phyloP scores from a whole-genome alignment of 1,140 invertebrate genomes.

The Calliopsis andreniformis region DNA sequence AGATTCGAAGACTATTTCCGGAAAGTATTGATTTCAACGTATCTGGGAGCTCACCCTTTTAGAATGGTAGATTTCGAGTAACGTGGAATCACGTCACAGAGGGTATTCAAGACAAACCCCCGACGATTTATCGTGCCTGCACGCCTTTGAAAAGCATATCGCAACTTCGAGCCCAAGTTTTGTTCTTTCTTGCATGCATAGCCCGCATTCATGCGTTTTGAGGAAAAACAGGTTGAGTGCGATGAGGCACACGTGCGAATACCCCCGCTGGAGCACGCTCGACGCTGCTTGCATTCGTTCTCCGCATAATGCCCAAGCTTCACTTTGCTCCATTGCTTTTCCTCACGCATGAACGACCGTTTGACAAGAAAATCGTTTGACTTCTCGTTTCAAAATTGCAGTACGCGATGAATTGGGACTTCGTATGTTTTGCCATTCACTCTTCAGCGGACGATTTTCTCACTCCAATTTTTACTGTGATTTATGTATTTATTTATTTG shows the following conservation, averaged over 20 bases:
- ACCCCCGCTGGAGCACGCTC: constrained; percentile 10
- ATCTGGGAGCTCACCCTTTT: too few species aligned
- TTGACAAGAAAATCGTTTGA: not conserved
- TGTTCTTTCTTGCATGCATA: constrained; percentile 15
- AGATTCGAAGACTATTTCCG: not conserved
- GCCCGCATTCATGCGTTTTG: not conserved
- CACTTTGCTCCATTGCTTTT: constrained; percentile 23
- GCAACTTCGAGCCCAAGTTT: constrained; percentile 19
- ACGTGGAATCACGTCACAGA: constrained; percentile 14
- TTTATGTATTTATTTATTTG: too few species aligned
- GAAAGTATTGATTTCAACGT: not conserved
- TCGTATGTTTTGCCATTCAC: too few species aligned
- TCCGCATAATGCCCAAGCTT: constrained; percentile 8
- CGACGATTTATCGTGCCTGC: constrained; percentile 36
- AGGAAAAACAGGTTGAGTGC: constrained; percentile 4
- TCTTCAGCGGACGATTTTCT: too few species aligned
- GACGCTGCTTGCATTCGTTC: not conserved
- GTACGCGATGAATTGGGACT: not conserved
- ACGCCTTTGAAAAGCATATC: constrained; percentile 35
- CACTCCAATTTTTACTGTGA: too few species aligned
- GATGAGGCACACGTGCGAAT: constrained; percentile 18
- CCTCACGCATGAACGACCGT: constrained; percentile 4
- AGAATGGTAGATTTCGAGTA: constrained; percentile 3
- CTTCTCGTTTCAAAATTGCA: not conserved
- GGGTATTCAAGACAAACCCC: constrained; percentile 32